Base-by-base conservation (phyloP, 2,113 vertebrate species). In the Thymallus thymallus region DNA sequence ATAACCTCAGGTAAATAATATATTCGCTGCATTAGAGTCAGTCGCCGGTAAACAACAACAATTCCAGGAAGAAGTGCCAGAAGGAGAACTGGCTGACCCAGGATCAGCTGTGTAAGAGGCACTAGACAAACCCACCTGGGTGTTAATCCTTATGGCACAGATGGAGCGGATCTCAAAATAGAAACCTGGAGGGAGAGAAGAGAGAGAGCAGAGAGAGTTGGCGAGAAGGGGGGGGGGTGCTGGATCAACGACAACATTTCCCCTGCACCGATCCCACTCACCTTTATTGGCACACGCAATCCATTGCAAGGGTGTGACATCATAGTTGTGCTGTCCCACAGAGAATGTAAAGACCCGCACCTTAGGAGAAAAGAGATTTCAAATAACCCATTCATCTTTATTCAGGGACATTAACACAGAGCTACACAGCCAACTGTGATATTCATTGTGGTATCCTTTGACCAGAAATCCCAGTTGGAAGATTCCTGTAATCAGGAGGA, bases 201-300 rank as follows among this genome's bases (percentile, higher is more conserved):
- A 56, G 30, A 16, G 9, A 58, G 26, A 29, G 29, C n/a, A 29
- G 29, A 29, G 29, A 29, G 29, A 29, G 29, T 3, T 2, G 4
- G 30, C 4, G 30, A 4, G 30, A 30, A 30, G 30, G 5, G 30
- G 5, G 30, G 30, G 30, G 30, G 30, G 30, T n/a, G n/a, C n/a
- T n/a, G n/a, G n/a, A n/a, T n/a, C n/a, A n/a, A n/a, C n/a, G n/a
- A n/a, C n/a, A n/a, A n/a, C n/a, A n/a, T n/a, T n/a, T n/a, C 22
- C 5, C 23, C 45, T 63, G 22, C 9, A 24, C 22, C 1, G 48
- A 30, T 22, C 13, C 5, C 24, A 6, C 83, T 88, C 85, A 98
- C 98, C 98, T 95, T 99, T 99, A 89, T 99, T 99, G 78, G 96
- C 93, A 0, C 97, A 99, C 9, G 98, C 98, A 85, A 99, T 99